Evolutionary conservation across 2,888 invertebrate species (phyloP).

Genomic region (Notocelia uddmanniana): DNA sequence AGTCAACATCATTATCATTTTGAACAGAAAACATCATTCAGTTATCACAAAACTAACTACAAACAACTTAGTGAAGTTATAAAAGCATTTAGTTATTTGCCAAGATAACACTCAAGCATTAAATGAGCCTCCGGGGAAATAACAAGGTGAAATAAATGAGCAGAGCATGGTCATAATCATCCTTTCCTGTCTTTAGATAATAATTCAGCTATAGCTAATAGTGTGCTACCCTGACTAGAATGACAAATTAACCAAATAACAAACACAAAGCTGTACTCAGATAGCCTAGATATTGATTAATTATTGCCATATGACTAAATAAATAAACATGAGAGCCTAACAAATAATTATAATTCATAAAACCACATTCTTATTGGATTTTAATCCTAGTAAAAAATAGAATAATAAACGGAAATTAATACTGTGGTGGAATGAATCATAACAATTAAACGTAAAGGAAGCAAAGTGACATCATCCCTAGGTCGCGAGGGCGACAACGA

Average conservation of each 20-base stretch:
- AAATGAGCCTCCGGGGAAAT: neutral
- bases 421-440: constrained; percentile 28
- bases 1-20: constrained; percentile 10
- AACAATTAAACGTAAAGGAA: constrained; percentile 32
- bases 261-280: neutral
- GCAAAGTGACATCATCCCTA: constrained; percentile 38
- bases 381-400: neutral
- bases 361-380: constrained; percentile 11
- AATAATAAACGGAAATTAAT: neutral
- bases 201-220: neutral
- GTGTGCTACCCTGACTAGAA: constrained; percentile 13
- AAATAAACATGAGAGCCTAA: neutral
- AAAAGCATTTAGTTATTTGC: constrained; percentile 35
- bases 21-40: constrained; percentile 14
- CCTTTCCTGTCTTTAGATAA: neutral
- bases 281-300: neutral
- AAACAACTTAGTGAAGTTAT: constrained; percentile 32
- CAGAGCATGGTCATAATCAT: neutral
- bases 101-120: constrained; percentile 27
- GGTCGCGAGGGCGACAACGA: constrained; percentile 25
- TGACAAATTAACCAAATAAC: neutral
- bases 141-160: neutral
- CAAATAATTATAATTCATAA: neutral
- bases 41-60: constrained; percentile 27
- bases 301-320: neutral